Evolutionary conservation across 2,888 invertebrate genomes (phyloP).

Genomic region (Dugesia japonica): DNA sequence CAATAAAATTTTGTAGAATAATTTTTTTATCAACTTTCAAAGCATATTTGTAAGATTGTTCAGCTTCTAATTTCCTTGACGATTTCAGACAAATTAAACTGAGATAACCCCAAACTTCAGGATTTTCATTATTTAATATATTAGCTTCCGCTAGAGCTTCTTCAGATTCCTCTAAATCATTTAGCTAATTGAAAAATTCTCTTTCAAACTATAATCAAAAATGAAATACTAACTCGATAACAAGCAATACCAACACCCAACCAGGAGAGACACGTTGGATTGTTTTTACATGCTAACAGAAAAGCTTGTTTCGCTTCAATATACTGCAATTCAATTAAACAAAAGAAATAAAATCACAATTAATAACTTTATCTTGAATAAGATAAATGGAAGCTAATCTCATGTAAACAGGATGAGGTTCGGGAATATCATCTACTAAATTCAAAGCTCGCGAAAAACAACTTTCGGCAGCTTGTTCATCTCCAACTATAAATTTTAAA

Average conservation of each 20-base stretch:
- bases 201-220: too few species aligned
- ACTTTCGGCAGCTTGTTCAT: constrained; percentile 41
- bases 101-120: constrained; percentile 49
- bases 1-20: neutral
- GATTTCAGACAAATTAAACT: constrained; percentile 46
- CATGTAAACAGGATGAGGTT: constrained; percentile 47
- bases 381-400: constrained; percentile 47
- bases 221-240: constrained; percentile 47
- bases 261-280: constrained; percentile 48
- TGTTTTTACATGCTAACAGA: constrained; percentile 45
- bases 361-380: constrained; percentile 41
- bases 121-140: constrained; percentile 48
- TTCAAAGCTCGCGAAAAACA: constrained; percentile 47
- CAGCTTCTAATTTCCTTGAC: constrained; percentile 45
- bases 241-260: constrained; percentile 48
- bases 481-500: constrained; percentile 44
- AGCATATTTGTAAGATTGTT: constrained; percentile 48
- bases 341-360: constrained; percentile 21
- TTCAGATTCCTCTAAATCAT: constrained; percentile 47
- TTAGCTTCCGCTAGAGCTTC: constrained; percentile 49
- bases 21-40: neutral
- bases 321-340: too few species aligned
- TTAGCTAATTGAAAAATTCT: constrained; percentile 41
- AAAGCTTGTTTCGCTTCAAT: constrained; percentile 45
- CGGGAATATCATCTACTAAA: constrained; percentile 43